These are phyloP conservation scores for Lycocerus yunnanus DNA, from an alignment of 2,888 invertebrate species.

Conservation along the genomic window DNA sequence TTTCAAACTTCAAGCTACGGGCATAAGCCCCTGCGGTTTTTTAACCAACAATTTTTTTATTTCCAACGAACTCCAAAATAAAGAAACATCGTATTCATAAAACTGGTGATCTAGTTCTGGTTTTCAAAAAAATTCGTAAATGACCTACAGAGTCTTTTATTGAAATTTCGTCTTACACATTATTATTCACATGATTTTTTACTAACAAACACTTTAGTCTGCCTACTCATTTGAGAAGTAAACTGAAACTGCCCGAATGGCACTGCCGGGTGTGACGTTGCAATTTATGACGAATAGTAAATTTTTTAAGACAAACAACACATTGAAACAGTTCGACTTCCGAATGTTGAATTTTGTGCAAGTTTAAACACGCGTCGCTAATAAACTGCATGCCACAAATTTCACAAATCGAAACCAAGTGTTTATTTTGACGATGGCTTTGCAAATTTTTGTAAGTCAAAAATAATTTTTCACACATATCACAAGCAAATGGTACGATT, in stretches of 20 bases:
- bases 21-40: too few species aligned
- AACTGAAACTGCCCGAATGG: conserved; percentile 9
- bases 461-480: conserved; percentile 10
- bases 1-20: too few species aligned
- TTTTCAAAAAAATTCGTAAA: too few species aligned
- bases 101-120: too few species aligned
- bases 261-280: neutral
- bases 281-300: neutral
- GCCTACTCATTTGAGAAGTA: too few species aligned
- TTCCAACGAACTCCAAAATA: too few species aligned
- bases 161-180: too few species aligned
- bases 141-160: too few species aligned
- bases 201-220: too few species aligned
- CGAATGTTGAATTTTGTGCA: neutral
- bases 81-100: too few species aligned
- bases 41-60: too few species aligned
- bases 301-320: conserved; percentile 4
- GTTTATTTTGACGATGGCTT: conserved; percentile 2
- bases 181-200: too few species aligned
- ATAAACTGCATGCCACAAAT: conserved; percentile 7
- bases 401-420: conserved; percentile 1
- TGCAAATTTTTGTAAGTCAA: neutral
- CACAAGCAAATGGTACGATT: conserved; percentile 2
- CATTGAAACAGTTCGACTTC: neutral
- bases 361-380: neutral